A percentile compares a stretch with the other conserved stretches of the same genome.
Conservation (phyloP, 2,888 invertebrate species). For the Mythimna vitellina region DNA sequence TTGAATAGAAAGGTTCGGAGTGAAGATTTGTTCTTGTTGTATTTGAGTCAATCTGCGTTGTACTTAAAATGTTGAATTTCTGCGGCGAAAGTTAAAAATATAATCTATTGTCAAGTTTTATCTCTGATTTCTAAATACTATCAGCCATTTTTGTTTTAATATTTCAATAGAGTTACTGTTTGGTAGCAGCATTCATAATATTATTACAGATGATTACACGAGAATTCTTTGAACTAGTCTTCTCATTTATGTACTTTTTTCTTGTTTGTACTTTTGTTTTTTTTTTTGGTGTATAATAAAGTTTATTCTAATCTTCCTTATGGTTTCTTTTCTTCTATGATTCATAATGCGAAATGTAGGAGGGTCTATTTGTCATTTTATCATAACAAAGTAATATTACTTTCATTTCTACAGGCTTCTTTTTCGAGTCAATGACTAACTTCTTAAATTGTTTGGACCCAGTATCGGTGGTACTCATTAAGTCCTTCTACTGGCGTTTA, state of each 20-base stretch:
- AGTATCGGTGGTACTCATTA: too few relatives aligned
- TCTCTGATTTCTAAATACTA: background rate
- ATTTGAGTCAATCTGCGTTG: constrained; percentile 17
- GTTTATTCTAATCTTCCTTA: background rate
- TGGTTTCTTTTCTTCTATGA: background rate
- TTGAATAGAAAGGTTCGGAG: constrained; percentile 33
- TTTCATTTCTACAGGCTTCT: background rate
- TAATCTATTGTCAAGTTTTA: background rate
- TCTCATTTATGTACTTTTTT: too few relatives aligned
- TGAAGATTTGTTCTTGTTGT: constrained; percentile 49
- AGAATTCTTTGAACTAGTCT: too few relatives aligned
- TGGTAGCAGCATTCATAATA: too few relatives aligned
- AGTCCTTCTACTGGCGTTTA: too few relatives aligned
- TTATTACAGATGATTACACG: too few relatives aligned
- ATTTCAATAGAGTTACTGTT: too few relatives aligned
- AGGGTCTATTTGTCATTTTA: background rate
- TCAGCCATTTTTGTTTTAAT: background rate
- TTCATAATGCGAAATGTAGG: background rate
- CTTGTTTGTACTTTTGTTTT: too few relatives aligned
- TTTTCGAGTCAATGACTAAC: too few relatives aligned
- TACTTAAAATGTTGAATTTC: background rate
- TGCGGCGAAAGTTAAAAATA: background rate
- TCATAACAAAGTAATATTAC: background rate
- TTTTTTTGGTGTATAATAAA: too few relatives aligned
- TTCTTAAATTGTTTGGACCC: too few relatives aligned